phyloP scores from a whole-genome alignment of 2,888 invertebrate species.

The Cenopis cana region DNA sequence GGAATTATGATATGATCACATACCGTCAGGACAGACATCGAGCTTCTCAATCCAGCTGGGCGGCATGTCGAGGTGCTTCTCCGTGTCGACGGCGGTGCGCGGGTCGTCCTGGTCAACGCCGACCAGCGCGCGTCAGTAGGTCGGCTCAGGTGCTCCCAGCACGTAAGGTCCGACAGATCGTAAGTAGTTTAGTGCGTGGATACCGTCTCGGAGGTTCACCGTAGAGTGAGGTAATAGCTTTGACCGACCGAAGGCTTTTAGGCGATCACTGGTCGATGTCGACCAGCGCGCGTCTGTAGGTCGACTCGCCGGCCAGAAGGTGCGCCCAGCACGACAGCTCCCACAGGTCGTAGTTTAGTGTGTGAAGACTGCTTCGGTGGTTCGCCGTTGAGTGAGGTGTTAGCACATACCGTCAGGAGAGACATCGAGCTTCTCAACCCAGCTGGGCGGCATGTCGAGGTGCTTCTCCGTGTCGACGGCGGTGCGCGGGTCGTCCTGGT shows the following conservation, averaged over 20 bases:
- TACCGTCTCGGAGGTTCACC: conserved; percentile 85
- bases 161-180: too few species aligned
- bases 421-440: conserved; percentile 89
- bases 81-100: conserved; percentile 76
- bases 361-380: too few species aligned
- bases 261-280: too few species aligned
- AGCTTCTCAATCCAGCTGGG: conserved; percentile 90
- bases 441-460: conserved; percentile 90
- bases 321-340: too few species aligned
- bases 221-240: too few species aligned
- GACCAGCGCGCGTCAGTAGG: conserved; percentile 76
- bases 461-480: conserved; percentile 87
- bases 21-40: conserved; percentile 68
- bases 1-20: not conserved
- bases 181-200: too few species aligned
- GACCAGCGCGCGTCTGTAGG: too few species aligned
- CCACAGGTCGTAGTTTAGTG: too few species aligned
- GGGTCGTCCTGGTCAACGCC: conserved; percentile 78
- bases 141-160: conserved; percentile 86
- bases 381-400: too few species aligned
- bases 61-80: conserved; percentile 92
- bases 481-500: conserved; percentile 68
- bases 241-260: too few species aligned
- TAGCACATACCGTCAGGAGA: conserved; percentile 5
- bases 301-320: too few species aligned